Evolutionary conservation across 2,888 invertebrate genomes (phyloP).

Genomic region (Ctena decussata): DNA sequence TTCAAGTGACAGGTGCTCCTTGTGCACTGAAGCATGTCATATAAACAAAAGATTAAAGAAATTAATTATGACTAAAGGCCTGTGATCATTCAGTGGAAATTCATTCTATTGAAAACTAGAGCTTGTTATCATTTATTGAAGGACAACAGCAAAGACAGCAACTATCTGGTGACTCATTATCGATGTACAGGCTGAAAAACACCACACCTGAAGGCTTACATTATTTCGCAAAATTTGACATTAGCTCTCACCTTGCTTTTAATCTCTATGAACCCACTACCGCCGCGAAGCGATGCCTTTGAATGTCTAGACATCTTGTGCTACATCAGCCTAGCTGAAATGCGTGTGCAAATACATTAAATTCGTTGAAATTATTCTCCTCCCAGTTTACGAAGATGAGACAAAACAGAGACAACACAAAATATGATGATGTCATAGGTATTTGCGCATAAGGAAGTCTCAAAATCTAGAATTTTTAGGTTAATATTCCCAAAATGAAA

Average conservation of each 20-base stretch:
- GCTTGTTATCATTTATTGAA: too few relatives aligned
- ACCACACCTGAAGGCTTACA: conserved; percentile 58
- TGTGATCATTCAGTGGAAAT: too few relatives aligned
- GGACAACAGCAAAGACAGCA: background rate
- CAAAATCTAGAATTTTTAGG: background rate
- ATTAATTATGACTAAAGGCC: too few relatives aligned
- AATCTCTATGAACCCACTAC: conserved; percentile 75
- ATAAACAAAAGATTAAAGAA: too few relatives aligned
- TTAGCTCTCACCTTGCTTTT: conserved; percentile 79
- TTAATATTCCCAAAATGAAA: background rate
- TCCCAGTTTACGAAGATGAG: background rate
- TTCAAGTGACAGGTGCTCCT: background rate
- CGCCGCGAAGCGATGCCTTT: conserved; percentile 69
- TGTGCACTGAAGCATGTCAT: background rate
- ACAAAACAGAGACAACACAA: background rate
- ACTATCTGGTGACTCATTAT: background rate
- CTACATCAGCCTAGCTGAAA: background rate
- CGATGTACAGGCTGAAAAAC: background rate
- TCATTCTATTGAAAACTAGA: too few relatives aligned
- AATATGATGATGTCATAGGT: background rate
- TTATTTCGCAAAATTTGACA: conserved; percentile 16
- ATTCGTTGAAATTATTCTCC: too few relatives aligned
- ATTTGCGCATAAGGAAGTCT: background rate
- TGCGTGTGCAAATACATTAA: too few relatives aligned
- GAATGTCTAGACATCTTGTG: conserved; percentile 75